Base-by-base conservation (phyloP, 2,113 vertebrate genomes). In the Redunca redunca region DNA sequence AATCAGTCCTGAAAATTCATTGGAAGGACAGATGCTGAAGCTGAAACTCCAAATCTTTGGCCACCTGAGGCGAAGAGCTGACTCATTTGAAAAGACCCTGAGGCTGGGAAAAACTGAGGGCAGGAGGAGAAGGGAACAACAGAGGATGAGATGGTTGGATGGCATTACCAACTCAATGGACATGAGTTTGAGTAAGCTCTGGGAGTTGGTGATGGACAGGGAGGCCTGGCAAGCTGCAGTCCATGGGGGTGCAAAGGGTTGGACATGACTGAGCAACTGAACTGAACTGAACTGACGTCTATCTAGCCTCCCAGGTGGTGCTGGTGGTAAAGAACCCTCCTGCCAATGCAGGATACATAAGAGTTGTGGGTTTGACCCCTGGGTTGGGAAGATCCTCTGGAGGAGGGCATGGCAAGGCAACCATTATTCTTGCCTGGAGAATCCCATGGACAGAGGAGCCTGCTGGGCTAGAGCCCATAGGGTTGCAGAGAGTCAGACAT, bases 251-350 rank as follows among this genome's bases (percentile, higher is more conserved):
- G 9, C n/a, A 36, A 71, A 71, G 64, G 19, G 9, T 23, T 71
- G 64, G 4, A 71, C 64, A 71, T 11, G 8, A 71, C 19, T 36
- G 64, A 71, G n/a, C 4, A 5, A 36, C n/a, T 36, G n/a, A 36
- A 71, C 64, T 67, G 62, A 71, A 71, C 64, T 71, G 64, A 71
- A 36, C n/a, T 71, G 67, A 71, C 0, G 1, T 36, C 19, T 71
- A 2, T 71, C 19, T 71, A 71, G 10, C n/a, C 12, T 40, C n/a
- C 67, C 21, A 71, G 67, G 19, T 40, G 10, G 19, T 0, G 0
- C 5, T 40, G 40, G 67, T 71, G 19, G n/a, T 40, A 71, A 71
- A 71, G 67, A 71, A 40, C n/a, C 67, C 19, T 71, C 21, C n/a
- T 12, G 19, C 67, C n/a, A 71, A 23, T 71, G 19, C n/a, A 71